Evolutionary conservation across 1,140 invertebrate genomes (phyloP).

Genomic region (Oreohelix idahoensis): DNA sequence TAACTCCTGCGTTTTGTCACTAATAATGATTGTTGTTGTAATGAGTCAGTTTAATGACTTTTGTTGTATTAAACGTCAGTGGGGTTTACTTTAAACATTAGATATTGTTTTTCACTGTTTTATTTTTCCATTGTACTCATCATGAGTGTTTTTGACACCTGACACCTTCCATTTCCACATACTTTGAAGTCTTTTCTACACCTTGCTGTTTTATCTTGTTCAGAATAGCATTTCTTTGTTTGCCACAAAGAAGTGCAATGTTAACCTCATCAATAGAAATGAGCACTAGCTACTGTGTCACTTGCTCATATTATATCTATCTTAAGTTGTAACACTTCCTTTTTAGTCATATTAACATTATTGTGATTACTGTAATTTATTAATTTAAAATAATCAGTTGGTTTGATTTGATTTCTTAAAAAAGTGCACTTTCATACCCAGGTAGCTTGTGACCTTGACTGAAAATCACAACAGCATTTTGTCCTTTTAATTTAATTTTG

Average conservation of each 20-base stretch:
- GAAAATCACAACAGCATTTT: slow-evolving; percentile 10
- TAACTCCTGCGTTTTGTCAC: background rate
- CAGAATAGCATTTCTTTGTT: background rate
- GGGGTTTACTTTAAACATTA: background rate
- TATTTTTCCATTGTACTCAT: background rate
- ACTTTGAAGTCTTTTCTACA: background rate
- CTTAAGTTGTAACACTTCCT: background rate
- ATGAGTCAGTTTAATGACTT: background rate
- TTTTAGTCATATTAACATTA: background rate
- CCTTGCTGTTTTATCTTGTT: background rate
- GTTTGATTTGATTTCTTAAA: background rate
- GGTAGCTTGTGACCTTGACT: slow-evolving; percentile 11
- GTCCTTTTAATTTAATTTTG: background rate
- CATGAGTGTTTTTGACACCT: background rate
- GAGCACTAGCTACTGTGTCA: background rate
- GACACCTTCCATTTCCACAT: background rate
- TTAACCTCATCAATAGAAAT: background rate
- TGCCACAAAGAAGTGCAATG: background rate
- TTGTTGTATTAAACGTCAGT: background rate
- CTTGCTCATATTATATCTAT: background rate
- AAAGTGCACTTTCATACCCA: slow-evolving; percentile 25
- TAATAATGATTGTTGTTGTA: background rate
- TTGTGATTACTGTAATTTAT: background rate
- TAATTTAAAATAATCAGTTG: background rate
- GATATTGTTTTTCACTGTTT: background rate